Evolutionary conservation across 2,797 vertebrate genomes (phyloP).

Genomic region (Gastrophryne carolinensis): DNA sequence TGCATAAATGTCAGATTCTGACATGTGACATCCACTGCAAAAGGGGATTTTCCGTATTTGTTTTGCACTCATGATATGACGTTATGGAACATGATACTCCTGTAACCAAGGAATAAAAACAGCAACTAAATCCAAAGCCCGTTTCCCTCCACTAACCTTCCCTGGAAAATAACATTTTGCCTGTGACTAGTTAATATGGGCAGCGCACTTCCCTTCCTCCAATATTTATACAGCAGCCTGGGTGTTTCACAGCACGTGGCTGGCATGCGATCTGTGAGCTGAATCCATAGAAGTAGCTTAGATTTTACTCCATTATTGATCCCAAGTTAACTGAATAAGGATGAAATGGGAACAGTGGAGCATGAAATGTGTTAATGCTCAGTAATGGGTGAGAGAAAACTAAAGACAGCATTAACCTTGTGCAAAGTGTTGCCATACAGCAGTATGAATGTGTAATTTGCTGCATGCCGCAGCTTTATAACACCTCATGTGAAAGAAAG

Average conservation of each 20-base stretch:
- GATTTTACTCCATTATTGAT: constrained; percentile 36
- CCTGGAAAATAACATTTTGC: too few species aligned
- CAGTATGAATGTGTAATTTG: constrained; percentile 24
- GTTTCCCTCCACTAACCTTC: too few species aligned
- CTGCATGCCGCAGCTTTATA: background rate
- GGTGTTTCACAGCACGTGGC: background rate
- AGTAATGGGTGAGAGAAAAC: constrained; percentile 31
- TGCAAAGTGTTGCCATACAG: constrained; percentile 7
- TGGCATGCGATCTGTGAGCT: background rate
- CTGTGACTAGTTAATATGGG: background rate
- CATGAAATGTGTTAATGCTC: constrained; percentile 36
- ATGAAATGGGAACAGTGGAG: constrained; percentile 29
- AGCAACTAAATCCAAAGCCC: too few species aligned
- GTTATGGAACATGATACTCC: too few species aligned
- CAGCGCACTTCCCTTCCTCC: background rate
- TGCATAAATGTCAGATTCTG: too few species aligned
- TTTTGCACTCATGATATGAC: too few species aligned
- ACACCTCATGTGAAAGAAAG: constrained; percentile 13
- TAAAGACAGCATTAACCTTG: constrained; percentile 28
- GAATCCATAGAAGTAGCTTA: constrained; percentile 8
- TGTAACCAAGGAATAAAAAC: too few species aligned
- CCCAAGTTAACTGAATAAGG: constrained; percentile 16
- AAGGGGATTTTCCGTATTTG: too few species aligned
- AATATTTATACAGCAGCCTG: background rate
- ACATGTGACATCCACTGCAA: too few species aligned